Conservation (phyloP, 2,113 vertebrate genomes). For the Lepus americanus region DNA sequence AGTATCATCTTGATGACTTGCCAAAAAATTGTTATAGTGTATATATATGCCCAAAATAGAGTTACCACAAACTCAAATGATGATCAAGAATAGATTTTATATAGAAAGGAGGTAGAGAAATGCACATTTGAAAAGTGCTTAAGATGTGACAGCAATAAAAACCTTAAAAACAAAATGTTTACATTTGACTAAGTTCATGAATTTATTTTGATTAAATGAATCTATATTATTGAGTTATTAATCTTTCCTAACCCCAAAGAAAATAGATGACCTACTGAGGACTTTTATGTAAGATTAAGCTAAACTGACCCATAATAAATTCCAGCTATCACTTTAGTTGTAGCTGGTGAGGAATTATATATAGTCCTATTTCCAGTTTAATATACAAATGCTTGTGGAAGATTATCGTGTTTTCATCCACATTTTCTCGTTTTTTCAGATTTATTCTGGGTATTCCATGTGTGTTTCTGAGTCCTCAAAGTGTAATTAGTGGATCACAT, state of each 20-base stretch:
- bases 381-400: neutral
- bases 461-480: neutral
- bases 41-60: conserved; percentile 8
- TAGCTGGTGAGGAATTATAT: neutral
- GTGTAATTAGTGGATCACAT: neutral
- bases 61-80: neutral
- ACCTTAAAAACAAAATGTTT: neutral
- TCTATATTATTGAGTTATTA: conserved; percentile 48
- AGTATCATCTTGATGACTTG: conserved; percentile 22
- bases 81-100: conserved; percentile 8
- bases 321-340: neutral
- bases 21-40: conserved; percentile 18
- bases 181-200: neutral
- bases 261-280: neutral
- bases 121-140: conserved; percentile 33
- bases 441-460: neutral
- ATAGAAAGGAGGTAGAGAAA: neutral
- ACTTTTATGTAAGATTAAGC: neutral
- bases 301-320: neutral
- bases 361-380: neutral
- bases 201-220: conserved; percentile 15
- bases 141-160: neutral
- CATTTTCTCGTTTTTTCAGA: neutral
- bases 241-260: neutral
- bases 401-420: neutral